Percentiles rank a stretch among this genome's conserved stretches.
Evolutionary conservation across 1,140 invertebrate genomes (phyloP).

Genomic region (Drosophila virilis): DNA sequence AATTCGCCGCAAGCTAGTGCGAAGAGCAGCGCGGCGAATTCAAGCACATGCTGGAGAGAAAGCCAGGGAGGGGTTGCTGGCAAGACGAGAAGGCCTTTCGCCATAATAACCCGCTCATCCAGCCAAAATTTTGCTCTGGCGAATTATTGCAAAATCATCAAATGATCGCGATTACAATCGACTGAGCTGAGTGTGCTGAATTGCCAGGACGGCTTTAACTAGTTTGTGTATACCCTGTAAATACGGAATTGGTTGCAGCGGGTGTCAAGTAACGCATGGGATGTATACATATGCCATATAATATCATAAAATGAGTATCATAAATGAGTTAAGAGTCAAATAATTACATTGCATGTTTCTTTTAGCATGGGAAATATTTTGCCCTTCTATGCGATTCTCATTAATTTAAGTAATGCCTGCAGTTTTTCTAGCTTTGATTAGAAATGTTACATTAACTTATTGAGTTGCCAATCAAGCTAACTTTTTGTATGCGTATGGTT

Average conservation of each 20-base stretch:
- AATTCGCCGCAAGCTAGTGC: conserved; percentile 45
- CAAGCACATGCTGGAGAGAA: neutral
- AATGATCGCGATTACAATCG: conserved; percentile 37
- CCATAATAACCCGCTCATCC: conserved; percentile 31
- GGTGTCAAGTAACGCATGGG: neutral
- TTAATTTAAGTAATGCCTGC: neutral
- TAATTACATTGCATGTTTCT: no score
- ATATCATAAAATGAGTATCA: no score
- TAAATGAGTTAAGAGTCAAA: no score
- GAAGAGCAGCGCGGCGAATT: conserved; percentile 19
- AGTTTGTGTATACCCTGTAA: conserved; percentile 16
- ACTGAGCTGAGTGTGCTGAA: conserved; percentile 21
- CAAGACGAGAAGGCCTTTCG: neutral
- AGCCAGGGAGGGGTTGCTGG: neutral
- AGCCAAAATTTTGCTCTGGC: conserved; percentile 43
- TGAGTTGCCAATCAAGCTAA: no score
- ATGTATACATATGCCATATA: neutral
- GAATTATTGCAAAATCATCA: conserved; percentile 48
- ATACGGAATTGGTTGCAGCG: neutral
- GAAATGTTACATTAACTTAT: no score
- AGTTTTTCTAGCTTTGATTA: no score
- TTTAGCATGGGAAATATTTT: neutral
- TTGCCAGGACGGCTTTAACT: conserved; percentile 1
- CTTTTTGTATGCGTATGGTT: no score
- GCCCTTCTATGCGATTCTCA: conserved; percentile 2